Evolutionary conservation across 2,888 invertebrate genomes (phyloP), one percentile per base, ranked within the genome.

Genomic region (Athalia circularis): DNA sequence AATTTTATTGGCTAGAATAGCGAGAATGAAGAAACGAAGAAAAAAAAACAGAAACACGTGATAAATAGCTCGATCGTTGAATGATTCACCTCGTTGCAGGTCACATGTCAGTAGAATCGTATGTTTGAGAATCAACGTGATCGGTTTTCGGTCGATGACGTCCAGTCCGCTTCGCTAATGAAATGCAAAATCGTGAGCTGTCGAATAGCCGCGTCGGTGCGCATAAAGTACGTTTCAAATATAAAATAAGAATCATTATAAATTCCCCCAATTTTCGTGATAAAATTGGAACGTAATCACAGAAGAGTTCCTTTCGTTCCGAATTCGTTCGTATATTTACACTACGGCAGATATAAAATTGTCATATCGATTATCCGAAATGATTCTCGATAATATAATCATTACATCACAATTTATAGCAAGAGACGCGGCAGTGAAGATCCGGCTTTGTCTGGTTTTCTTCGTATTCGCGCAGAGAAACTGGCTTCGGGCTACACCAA

Each of bases 81-180:
- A 54, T 52, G 43, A 50, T 68, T 52, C 68, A 68, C 54, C 9
- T 62, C 29, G 6, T 52, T n/a, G n/a, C 29, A 29, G 54, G 68
- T 68, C 68, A 68, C 68, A 68, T 68, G 68, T 68, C 47, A 11
- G 54, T 4, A 50, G 29, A 8, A n/a, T 54, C 48, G 43, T 68
- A 52, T 68, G 52, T 68, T 52, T 9, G 6, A 50, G 11, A 52
- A 54, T 54, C 50, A 68, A 68, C 68, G 68, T 52, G 54, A 68
- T 68, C 68, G 43, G 54, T 68, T 68, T 68, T 68, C 68, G 54
- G 52, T 68, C 68, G 68, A 68, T 68, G 68, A 68, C 68, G 68
- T 68, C 52, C 29, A 1, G 29, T 29, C 29, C 43, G 52, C 29
- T 45, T 7, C 48, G 13, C 48, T 4, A n/a, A 6, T 68, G 6